A percentile compares a stretch with the other conserved stretches of the same genome.
Conservation (phyloP, 2,797 vertebrate genomes). For the Coilia nasus region DNA sequence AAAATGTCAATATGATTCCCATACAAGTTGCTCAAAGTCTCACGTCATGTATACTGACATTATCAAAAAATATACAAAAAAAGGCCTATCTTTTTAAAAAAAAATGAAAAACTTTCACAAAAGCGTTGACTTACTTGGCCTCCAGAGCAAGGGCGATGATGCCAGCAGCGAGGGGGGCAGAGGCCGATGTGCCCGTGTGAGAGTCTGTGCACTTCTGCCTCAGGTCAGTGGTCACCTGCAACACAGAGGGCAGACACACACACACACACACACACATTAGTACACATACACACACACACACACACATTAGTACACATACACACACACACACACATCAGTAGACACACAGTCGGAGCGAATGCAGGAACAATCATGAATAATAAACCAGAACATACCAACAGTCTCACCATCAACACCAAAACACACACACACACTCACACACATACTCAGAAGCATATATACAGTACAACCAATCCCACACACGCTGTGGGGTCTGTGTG, state of each 20-base stretch:
- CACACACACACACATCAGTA: too few species aligned
- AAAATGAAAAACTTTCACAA: background rate
- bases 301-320: too few species aligned
- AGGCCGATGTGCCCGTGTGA: constrained; percentile 96
- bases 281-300: too few species aligned
- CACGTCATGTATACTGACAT: background rate
- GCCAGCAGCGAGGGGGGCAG: constrained; percentile 92
- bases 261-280: background rate
- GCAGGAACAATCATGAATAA: too few species aligned
- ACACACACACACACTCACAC: background rate
- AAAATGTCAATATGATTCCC: background rate
- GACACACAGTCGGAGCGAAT: too few species aligned
- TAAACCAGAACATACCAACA: too few species aligned
- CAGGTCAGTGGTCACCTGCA: constrained; percentile 93
- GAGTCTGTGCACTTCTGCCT: constrained; percentile 95
- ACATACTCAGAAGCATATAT: background rate
- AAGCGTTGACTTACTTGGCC: constrained; percentile 78
- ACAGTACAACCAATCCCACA: background rate
- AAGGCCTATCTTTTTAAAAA: background rate
- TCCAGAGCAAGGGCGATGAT: constrained; percentile 96
- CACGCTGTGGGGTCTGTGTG: background rate
- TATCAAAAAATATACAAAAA: background rate
- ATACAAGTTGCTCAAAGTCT: background rate
- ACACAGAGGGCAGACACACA: background rate
- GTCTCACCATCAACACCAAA: too few species aligned